Base-by-base conservation (phyloP, 2,888 invertebrate species). In the Lycia hirtaria region DNA sequence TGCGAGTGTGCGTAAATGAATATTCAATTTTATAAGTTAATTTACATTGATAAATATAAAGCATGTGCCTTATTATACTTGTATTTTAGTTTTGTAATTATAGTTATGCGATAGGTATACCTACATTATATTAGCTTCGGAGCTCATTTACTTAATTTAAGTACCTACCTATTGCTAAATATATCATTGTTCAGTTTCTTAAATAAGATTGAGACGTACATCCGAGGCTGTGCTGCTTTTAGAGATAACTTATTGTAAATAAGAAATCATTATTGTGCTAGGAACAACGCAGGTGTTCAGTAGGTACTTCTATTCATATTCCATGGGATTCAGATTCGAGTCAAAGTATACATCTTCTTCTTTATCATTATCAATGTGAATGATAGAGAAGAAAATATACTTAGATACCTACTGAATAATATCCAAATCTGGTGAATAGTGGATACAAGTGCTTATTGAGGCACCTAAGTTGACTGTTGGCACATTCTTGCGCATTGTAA, bases 11-110 rank as follows among this genome's bases (percentile, higher is more conserved):
- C 75, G 64, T 65, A 65, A 30, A 4, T 30, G 55, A 54, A 43
- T 55, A 69, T 69, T 61, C 59, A 69, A 66, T 65, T 72, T 68
- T 63, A 69, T 71, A 69, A 69, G 33, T 38, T 26, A 56, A 50
- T 56, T 50, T 50, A 56, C 50, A 38, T 20, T 40, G 51, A 17
- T 30, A 26, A 22, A 44, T 44, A 61, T 71, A 70, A 73, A 75
- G 73, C 73, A 78, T 75, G 86, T 88, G 88, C 88, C 87, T 89
- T 88, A 86, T 65, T 74, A 47, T 81, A 68, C 54, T 60, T 64
- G 45, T 38, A 56, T 22, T 49, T 32, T 49, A 50, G 17, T 33
- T 38, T 38, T 56, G n/a, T n/a, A 64, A 62, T 69, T 38, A 56
- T 66, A 67, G 49, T 26, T 35, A 49, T n/a, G n/a, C n/a, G 17